These are phyloP conservation scores for Ceratoteleas bidentatus DNA, from an alignment of 1,140 invertebrate genomes.

Conservation along the genomic window DNA sequence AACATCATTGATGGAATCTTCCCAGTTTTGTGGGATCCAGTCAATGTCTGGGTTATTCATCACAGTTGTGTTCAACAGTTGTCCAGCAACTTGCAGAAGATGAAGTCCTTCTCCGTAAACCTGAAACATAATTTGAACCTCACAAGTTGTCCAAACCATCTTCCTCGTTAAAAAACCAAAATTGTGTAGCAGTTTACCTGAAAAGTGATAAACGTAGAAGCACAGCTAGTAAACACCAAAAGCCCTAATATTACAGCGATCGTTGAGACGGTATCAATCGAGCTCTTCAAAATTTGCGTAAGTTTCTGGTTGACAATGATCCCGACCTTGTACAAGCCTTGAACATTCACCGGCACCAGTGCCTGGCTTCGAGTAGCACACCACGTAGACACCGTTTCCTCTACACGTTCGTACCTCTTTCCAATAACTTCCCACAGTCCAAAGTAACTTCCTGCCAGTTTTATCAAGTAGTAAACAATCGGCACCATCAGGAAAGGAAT, in stretches of 20 bases:
- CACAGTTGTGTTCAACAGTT: constrained; percentile 94
- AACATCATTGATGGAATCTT: constrained; percentile 91
- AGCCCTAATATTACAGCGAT: constrained; percentile 83
- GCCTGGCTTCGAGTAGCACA: constrained; percentile 80
- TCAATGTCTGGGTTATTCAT: constrained; percentile 92
- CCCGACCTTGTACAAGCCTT: constrained; percentile 82
- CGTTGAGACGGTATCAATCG: constrained; percentile 84
- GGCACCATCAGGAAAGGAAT: constrained; percentile 85
- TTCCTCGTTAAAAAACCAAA: background rate
- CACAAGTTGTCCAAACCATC: background rate
- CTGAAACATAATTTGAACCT: constrained; percentile 81
- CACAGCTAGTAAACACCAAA: constrained; percentile 80
- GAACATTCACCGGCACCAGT: constrained; percentile 84
- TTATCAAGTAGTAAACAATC: constrained; percentile 84
- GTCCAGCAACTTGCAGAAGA: constrained; percentile 92
- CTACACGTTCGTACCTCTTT: constrained; percentile 64
- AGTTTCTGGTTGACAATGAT: constrained; percentile 81
- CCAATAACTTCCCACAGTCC: constrained; percentile 78
- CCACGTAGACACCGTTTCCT: constrained; percentile 74
- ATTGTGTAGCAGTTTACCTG: constrained; percentile 77
- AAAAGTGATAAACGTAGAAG: constrained; percentile 83
- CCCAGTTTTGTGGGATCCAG: constrained; percentile 84
- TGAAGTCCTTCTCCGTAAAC: constrained; percentile 97
- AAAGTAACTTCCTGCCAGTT: constrained; percentile 82
- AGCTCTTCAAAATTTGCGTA: constrained; percentile 80